Percentiles rank a stretch among this genome's conserved stretches.
Evolutionary conservation across 2,113 vertebrate species (phyloP).

Genomic region (Phalacrocorax aristotelis): DNA sequence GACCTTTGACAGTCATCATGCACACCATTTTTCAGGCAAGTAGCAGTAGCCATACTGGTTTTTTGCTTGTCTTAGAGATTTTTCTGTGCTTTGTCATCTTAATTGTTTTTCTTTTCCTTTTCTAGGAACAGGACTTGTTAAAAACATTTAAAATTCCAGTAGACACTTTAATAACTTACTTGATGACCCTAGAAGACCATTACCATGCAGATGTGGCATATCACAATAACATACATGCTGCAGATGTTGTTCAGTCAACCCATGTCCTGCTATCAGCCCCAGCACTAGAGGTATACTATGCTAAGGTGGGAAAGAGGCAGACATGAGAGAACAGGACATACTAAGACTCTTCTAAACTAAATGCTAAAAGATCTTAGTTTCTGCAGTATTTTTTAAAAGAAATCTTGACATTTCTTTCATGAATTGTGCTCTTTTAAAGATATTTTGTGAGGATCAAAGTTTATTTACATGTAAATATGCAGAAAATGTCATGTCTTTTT

Average conservation of each 20-base stretch:
- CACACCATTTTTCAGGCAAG: slow-evolving; percentile 92
- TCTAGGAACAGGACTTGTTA: slow-evolving; percentile 90
- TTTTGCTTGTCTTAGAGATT: neutral
- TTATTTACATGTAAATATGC: too few relatives aligned
- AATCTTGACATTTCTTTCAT: neutral
- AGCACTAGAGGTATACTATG: slow-evolving; percentile 83
- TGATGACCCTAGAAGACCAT: slow-evolving; percentile 96
- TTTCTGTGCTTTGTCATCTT: neutral
- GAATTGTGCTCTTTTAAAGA: neutral
- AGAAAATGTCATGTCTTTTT: too few relatives aligned
- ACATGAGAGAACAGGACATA: neutral
- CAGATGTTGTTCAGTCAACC: slow-evolving; percentile 92
- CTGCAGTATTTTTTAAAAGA: neutral
- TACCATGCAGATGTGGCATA: slow-evolving; percentile 93
- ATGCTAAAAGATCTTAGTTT: neutral
- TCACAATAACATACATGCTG: slow-evolving; percentile 95
- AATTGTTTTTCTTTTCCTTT: neutral
- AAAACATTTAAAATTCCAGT: slow-evolving; percentile 97
- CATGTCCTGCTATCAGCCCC: slow-evolving; percentile 92
- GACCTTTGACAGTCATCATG: slow-evolving; percentile 94
- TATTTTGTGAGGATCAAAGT: neutral
- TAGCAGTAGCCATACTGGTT: neutral
- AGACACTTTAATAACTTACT: slow-evolving; percentile 93
- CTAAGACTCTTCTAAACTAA: neutral
- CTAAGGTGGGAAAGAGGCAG: neutral